Percentiles rank a stretch among this genome's conserved stretches.
These are phyloP conservation scores for Sarcophaga rosellei DNA, from an alignment of 2,888 invertebrate genomes.

Conservation along the genomic window DNA sequence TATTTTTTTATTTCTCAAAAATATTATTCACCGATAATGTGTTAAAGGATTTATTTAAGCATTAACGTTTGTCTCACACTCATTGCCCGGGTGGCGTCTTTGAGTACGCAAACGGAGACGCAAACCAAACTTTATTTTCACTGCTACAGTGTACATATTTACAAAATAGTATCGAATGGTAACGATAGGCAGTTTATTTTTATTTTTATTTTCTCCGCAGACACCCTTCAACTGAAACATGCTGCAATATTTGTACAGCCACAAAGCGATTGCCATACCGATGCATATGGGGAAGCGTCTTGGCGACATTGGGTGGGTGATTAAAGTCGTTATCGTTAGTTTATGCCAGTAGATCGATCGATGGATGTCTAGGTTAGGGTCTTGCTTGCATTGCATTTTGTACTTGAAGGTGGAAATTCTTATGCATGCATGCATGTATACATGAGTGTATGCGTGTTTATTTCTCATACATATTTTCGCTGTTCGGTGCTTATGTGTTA, in stretches of 20 bases:
- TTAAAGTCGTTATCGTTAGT: constrained; percentile 48
- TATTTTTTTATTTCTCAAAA: neutral
- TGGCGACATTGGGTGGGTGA: constrained; percentile 65
- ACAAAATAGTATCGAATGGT: no score
- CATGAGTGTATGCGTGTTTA: neutral
- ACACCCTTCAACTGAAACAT: neutral
- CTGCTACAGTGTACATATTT: neutral
- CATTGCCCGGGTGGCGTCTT: constrained; percentile 43
- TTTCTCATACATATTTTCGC: neutral
- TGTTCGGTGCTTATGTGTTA: neutral
- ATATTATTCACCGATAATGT: neutral
- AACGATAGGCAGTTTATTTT: no score
- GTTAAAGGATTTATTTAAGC: constrained; percentile 43
- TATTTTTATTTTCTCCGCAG: neutral
- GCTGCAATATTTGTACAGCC: constrained; percentile 2
- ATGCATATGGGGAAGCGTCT: neutral
- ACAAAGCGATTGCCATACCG: neutral
- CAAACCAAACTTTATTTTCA: neutral
- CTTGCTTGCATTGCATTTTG: neutral
- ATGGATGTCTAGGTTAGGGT: constrained; percentile 64
- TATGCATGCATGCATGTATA: neutral
- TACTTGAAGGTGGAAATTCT: constrained; percentile 56
- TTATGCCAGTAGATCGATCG: constrained; percentile 58
- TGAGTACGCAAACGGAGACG: constrained; percentile 26
- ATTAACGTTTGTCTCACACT: constrained; percentile 13